Percentiles rank a stretch among this genome's conserved stretches.
These are phyloP conservation scores for Syrrhaptes paradoxus DNA, from an alignment of 2,113 vertebrate species.

Conservation along the genomic window DNA sequence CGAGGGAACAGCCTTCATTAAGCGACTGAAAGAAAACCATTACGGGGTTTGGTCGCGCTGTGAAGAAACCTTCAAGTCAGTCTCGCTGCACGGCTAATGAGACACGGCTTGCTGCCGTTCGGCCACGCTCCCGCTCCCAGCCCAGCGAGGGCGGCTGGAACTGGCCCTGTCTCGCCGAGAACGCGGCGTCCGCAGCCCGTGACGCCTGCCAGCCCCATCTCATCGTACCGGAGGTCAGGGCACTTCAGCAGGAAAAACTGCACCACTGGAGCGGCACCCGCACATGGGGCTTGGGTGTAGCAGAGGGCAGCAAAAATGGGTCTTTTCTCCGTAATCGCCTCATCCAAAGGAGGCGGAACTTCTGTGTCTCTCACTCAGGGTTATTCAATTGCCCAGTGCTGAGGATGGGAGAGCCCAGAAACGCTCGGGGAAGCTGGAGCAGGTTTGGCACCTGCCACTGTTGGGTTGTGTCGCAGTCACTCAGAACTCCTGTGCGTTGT, in stretches of 20 bases:
- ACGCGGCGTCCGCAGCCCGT: background rate
- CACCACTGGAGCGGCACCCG: fast-evolving
- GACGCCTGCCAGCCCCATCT: background rate
- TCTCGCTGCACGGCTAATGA: background rate
- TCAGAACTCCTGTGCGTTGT: background rate
- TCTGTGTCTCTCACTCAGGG: no score
- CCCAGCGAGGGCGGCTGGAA: background rate
- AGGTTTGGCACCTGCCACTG: background rate
- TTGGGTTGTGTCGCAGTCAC: background rate
- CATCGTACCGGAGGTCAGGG: background rate
- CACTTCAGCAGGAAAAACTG: background rate
- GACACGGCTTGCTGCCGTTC: background rate
- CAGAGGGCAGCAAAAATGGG: background rate
- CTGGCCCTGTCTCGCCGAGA: background rate
- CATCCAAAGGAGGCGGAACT: background rate
- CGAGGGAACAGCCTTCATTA: background rate
- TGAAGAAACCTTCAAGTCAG: background rate
- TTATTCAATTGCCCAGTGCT: background rate
- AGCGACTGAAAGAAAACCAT: background rate
- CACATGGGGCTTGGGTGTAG: background rate
- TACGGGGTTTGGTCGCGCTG: background rate
- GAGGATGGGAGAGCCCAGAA: background rate
- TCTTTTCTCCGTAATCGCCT: background rate
- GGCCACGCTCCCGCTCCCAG: background rate
- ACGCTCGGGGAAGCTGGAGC: fast-evolving